Evolutionary conservation across 1,140 invertebrate genomes (phyloP), one percentile per base, ranked within the genome.

Genomic region (Triops longicaudatus): DNA sequence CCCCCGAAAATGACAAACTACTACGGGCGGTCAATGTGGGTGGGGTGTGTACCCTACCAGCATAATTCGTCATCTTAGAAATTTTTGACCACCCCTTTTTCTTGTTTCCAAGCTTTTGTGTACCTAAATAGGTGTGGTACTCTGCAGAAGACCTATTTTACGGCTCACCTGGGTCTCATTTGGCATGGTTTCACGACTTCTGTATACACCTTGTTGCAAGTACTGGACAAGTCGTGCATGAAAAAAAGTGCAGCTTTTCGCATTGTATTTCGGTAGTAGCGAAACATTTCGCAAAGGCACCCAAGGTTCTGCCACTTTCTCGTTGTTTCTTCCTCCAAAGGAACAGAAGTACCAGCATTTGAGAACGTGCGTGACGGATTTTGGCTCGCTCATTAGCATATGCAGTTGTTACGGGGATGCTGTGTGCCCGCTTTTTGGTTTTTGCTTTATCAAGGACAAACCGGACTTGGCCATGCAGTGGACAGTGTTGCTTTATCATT

Each of bases 111-210:
- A 63, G 17, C 50, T 63, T 63, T 63, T 63, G 50, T 63, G 50
- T 63, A 63, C 50, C 50, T 22, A 63, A 63, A 17, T 63, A 63
- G 50, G 50, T 63, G 50, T 63, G 50, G 50, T 63, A 63, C 50
- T 63, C 50, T 14, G 50, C 50, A 63, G 22, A 63, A 22, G 22
- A 63, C 50, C 50, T n/a, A 22, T 63, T 63, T 63, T 63, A 63
- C 17, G 50, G 50, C 50, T n/a, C 50, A 63, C 50, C 50, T 63
- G 50, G 50, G 50, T 63, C 50, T 14, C 50, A 63, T 63, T 63
- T 63, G 50, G 50, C 50, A 63, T 63, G 50, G 50, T 63, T 63
- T 63, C 50, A 63, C 50, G 50, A 63, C 50, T 63, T 63, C 50
- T 63, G 50, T 63, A n/a, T n/a, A n/a, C n/a, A n/a, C n/a, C n/a